These are phyloP conservation scores for Archocentrus centrarchus DNA, from an alignment of 2,113 vertebrate species.

Conservation along the genomic window DNA sequence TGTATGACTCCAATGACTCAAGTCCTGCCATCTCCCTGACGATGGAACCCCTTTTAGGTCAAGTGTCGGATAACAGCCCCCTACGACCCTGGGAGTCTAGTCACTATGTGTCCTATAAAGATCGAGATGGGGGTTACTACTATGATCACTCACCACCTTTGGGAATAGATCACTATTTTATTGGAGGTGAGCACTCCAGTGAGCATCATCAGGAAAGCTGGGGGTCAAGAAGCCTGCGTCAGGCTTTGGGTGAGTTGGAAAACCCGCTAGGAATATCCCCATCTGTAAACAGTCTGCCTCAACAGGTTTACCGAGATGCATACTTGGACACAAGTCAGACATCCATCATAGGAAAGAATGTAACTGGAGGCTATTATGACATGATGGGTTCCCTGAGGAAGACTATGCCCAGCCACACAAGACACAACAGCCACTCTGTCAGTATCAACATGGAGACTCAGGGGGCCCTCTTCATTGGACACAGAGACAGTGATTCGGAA, in stretches of 20 bases:
- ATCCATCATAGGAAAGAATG: constrained; percentile 56
- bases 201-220: constrained; percentile 74
- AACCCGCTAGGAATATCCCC: constrained; percentile 84
- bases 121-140: constrained; percentile 81
- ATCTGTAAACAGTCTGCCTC: constrained; percentile 41
- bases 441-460: constrained; percentile 77
- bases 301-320: constrained; percentile 69
- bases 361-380: constrained; percentile 79
- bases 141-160: constrained; percentile 77
- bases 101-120: constrained; percentile 85
- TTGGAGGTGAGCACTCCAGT: constrained; percentile 61
- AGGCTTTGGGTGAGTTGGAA: constrained; percentile 83
- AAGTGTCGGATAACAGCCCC: constrained; percentile 62
- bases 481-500: constrained; percentile 73
- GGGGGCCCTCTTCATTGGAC: constrained; percentile 71
- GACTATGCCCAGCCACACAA: constrained; percentile 78
- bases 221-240: constrained; percentile 81
- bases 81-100: constrained; percentile 79
- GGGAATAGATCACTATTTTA: constrained; percentile 73
- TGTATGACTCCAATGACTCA: constrained; percentile 82
- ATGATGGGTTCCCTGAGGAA: constrained; percentile 85
- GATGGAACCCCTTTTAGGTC: constrained; percentile 91
- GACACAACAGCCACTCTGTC: constrained; percentile 72
- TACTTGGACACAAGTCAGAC: constrained; percentile 71
- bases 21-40: constrained; percentile 86